phyloP scores from a whole-genome alignment of 2,113 vertebrate genomes.

The Grantiella picta region DNA sequence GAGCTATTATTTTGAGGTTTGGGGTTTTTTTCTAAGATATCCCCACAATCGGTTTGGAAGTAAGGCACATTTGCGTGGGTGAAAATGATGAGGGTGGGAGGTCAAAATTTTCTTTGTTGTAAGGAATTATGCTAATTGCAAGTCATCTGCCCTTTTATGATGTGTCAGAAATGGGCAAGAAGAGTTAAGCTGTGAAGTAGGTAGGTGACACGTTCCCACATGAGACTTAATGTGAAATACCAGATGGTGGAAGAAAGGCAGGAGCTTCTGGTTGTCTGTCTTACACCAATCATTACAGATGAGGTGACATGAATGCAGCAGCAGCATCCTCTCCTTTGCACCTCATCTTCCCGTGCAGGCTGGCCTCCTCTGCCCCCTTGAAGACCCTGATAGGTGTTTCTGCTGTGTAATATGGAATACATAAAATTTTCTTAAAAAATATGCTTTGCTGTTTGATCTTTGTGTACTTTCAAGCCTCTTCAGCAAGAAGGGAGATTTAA shows the following conservation, averaged over 20 bases:
- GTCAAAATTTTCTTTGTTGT: background rate
- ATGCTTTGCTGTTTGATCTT: background rate
- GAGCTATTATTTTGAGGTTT: background rate
- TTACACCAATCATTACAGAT: background rate
- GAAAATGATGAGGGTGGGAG: background rate
- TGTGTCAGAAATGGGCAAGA: background rate
- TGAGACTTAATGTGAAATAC: background rate
- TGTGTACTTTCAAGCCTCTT: background rate
- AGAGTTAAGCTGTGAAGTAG: background rate
- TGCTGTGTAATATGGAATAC: fast-evolving
- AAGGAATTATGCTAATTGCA: background rate
- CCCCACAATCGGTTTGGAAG: background rate
- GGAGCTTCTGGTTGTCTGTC: background rate
- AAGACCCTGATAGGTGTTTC: background rate
- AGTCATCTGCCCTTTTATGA: background rate
- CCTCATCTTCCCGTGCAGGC: background rate
- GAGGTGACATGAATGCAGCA: background rate
- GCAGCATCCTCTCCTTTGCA: fast-evolving
- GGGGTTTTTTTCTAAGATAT: background rate
- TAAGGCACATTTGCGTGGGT: background rate
- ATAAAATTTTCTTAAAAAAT: background rate
- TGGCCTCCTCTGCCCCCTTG: background rate
- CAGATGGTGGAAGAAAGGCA: background rate
- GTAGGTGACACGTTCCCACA: background rate
- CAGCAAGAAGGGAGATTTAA: background rate